phyloP scores from a whole-genome alignment of 2,888 invertebrate species.

The Elmis aenea region DNA sequence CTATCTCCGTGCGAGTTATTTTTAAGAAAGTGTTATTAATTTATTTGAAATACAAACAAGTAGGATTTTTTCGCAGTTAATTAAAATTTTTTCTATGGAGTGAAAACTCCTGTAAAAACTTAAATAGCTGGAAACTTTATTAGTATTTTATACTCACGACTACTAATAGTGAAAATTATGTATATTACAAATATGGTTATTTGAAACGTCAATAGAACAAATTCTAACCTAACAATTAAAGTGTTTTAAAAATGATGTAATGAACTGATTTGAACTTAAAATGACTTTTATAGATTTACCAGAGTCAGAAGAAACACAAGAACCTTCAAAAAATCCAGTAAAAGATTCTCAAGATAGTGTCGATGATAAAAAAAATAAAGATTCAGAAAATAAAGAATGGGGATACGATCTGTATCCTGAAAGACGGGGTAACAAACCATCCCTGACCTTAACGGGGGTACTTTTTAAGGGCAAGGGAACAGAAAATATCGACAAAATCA shows the following conservation, averaged over 20 bases:
- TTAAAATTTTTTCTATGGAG: too few relatives aligned
- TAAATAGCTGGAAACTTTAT: too few relatives aligned
- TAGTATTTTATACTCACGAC: too few relatives aligned
- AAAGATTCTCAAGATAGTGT: not conserved
- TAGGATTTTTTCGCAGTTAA: too few relatives aligned
- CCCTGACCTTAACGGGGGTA: conserved; percentile 48
- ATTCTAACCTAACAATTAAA: conserved; percentile 3
- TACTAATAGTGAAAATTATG: not conserved
- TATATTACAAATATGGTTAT: not conserved
- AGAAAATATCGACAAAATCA: conserved; percentile 64
- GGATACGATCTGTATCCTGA: conserved; percentile 83
- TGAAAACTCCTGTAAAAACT: too few relatives aligned
- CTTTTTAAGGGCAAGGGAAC: conserved; percentile 63
- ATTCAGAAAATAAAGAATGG: too few relatives aligned
- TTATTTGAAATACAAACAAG: too few relatives aligned
- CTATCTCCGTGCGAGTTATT: too few relatives aligned
- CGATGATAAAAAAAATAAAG: too few relatives aligned
- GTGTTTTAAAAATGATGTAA: too few relatives aligned
- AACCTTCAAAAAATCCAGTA: not conserved
- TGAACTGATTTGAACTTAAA: not conserved
- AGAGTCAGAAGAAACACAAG: not conserved
- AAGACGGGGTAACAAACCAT: conserved; percentile 64
- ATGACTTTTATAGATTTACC: not conserved
- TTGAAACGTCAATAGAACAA: not conserved
- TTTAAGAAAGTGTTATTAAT: too few relatives aligned